A percentile compares a stretch with the other conserved stretches of the same genome.
Conservation (phyloP, 2,797 vertebrate genomes). For the Adelosebastes latens region DNA sequence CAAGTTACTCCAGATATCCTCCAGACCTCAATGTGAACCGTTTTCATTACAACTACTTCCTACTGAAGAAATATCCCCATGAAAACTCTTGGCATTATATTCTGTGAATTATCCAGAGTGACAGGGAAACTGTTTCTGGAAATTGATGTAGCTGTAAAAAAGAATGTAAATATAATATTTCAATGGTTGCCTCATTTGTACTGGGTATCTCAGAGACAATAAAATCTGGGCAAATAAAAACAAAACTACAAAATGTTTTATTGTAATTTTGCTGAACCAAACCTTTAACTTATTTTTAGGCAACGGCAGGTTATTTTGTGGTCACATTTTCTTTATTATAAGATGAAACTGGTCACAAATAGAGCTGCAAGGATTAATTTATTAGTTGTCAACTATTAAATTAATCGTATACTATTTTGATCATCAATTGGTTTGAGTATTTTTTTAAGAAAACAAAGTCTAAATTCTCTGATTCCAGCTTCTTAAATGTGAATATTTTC, state of each 20-base stretch:
- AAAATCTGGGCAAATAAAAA: neutral
- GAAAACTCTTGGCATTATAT: neutral
- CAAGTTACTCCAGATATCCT: neutral
- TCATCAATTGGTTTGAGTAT: too few species aligned
- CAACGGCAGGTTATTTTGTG: neutral
- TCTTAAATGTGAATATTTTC: too few species aligned
- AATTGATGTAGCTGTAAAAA: neutral
- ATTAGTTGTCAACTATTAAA: too few species aligned
- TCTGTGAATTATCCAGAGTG: neutral
- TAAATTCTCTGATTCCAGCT: too few species aligned
- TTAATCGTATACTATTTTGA: too few species aligned
- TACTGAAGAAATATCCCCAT: neutral
- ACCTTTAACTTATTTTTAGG: neutral
- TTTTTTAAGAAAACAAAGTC: too few species aligned
- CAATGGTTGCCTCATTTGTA: neutral
- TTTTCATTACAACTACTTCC: neutral
- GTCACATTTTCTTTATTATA: neutral
- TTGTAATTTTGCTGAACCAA: neutral
- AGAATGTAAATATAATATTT: neutral
- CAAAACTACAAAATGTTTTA: neutral
- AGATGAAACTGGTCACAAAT: neutral
- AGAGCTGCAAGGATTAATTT: too few species aligned
- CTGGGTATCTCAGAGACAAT: neutral
- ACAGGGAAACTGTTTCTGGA: neutral
- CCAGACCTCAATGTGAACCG: neutral